phyloP scores from a whole-genome alignment of 1,140 invertebrate genomes.

The Brachionus rotundiformis region DNA sequence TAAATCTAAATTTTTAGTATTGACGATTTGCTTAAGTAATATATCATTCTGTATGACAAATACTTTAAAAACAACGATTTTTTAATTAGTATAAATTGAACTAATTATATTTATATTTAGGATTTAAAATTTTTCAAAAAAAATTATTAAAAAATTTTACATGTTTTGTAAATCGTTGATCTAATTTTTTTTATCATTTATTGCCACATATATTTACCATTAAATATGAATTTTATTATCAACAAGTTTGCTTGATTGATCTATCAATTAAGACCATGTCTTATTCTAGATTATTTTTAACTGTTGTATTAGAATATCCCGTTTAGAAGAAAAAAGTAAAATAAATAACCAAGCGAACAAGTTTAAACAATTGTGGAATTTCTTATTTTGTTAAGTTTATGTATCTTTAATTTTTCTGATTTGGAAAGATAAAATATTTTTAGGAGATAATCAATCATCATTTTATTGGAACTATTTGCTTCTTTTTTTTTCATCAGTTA shows the following conservation, averaged over 20 bases:
- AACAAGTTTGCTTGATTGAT: too few relatives aligned
- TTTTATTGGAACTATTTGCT: too few relatives aligned
- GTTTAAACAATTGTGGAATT: background rate
- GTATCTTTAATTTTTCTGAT: background rate
- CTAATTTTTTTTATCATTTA: too few relatives aligned
- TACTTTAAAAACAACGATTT: background rate
- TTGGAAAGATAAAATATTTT: slow-evolving; percentile 5
- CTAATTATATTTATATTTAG: background rate
- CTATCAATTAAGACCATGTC: too few relatives aligned
- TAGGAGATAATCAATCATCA: slow-evolving; percentile 12
- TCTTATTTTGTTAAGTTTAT: background rate
- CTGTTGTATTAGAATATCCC: background rate
- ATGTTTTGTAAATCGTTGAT: too few relatives aligned
- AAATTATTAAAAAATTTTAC: too few relatives aligned
- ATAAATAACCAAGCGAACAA: background rate
- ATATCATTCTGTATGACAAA: background rate
- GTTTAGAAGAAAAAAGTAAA: background rate
- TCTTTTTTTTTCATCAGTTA: background rate
- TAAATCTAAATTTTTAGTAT: background rate
- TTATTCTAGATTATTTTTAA: too few relatives aligned
- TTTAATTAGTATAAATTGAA: slow-evolving; percentile 7
- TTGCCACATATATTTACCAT: too few relatives aligned
- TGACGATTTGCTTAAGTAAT: background rate
- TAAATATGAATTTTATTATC: too few relatives aligned
- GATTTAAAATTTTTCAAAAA: background rate